Evolutionary conservation across 1,140 invertebrate genomes (phyloP).

Genomic region (Coptotermes formosanus): DNA sequence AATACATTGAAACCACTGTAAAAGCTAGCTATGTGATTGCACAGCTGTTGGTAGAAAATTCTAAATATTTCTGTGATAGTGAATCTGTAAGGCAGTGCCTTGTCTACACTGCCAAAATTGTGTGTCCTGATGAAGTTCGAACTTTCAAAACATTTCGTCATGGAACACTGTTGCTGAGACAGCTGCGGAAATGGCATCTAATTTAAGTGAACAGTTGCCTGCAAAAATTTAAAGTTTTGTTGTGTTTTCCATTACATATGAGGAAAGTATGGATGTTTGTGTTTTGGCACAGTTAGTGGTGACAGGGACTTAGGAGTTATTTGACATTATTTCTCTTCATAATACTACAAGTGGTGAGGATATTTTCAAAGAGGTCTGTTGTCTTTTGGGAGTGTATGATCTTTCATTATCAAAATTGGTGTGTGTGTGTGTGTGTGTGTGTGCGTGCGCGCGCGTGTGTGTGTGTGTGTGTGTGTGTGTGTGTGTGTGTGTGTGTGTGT

Average conservation of each 20-base stretch:
- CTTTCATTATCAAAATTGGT: slow-evolving; percentile 24
- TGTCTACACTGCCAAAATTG: no score
- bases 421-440: no score
- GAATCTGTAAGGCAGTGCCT: no score
- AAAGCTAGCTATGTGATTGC: no score
- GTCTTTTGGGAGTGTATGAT: slow-evolving; percentile 17
- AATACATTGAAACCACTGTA: slow-evolving; percentile 8
- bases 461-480: no score
- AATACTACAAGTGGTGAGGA: slow-evolving; percentile 28
- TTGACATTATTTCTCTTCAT: no score
- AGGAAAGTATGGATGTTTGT: background rate
- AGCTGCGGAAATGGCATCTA: background rate
- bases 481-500: no score
- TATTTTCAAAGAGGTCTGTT: background rate
- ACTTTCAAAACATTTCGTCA: slow-evolving; percentile 26
- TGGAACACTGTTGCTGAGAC: slow-evolving; percentile 21
- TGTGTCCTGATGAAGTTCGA: no score
- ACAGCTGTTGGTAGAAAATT: no score
- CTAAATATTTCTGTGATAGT: no score
- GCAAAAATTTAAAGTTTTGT: slow-evolving; percentile 25
- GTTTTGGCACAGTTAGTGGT: background rate
- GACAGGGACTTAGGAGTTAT: background rate
- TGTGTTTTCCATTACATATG: slow-evolving; percentile 8
- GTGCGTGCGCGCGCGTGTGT: no score
- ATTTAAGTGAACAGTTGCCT: slow-evolving; percentile 8